Evolutionary conservation across 2,888 invertebrate species (phyloP).

Genomic region (Cerceris ruficornis): DNA sequence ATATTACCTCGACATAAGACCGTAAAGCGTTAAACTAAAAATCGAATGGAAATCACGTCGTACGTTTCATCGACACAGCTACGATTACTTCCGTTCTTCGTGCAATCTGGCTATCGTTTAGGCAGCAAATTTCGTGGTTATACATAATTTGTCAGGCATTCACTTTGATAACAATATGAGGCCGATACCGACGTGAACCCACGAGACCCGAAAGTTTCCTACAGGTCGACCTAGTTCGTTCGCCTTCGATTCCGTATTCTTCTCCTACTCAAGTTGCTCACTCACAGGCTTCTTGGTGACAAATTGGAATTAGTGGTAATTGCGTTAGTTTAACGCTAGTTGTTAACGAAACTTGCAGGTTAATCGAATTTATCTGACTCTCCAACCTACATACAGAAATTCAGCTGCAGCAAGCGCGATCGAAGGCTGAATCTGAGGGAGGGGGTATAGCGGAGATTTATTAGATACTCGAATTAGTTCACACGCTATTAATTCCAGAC

Average conservation of each 20-base stretch:
- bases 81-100: neutral
- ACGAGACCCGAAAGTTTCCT: slow-evolving; percentile 48
- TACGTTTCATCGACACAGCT: neutral
- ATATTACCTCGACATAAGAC: no score
- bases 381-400: slow-evolving; percentile 26
- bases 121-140: neutral
- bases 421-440: slow-evolving; percentile 16
- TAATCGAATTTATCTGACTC: slow-evolving; percentile 64
- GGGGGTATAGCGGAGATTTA: slow-evolving; percentile 31
- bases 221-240: slow-evolving; percentile 59
- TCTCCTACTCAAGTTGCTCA: slow-evolving; percentile 54
- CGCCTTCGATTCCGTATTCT: slow-evolving; percentile 58
- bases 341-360: slow-evolving; percentile 62
- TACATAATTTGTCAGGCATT: slow-evolving; percentile 59
- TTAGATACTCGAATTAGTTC: slow-evolving; percentile 50
- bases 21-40: no score
- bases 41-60: no score
- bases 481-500: slow-evolving; percentile 46
- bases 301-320: slow-evolving; percentile 72
- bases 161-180: slow-evolving; percentile 61
- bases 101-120: neutral
- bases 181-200: slow-evolving; percentile 40
- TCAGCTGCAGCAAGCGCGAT: slow-evolving; percentile 34
- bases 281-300: slow-evolving; percentile 66
- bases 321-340: slow-evolving; percentile 65